Percentiles rank a stretch among this genome's conserved stretches.
Evolutionary conservation across 2,888 invertebrate species (phyloP).

Genomic region (Sceliomorpha sp.): DNA sequence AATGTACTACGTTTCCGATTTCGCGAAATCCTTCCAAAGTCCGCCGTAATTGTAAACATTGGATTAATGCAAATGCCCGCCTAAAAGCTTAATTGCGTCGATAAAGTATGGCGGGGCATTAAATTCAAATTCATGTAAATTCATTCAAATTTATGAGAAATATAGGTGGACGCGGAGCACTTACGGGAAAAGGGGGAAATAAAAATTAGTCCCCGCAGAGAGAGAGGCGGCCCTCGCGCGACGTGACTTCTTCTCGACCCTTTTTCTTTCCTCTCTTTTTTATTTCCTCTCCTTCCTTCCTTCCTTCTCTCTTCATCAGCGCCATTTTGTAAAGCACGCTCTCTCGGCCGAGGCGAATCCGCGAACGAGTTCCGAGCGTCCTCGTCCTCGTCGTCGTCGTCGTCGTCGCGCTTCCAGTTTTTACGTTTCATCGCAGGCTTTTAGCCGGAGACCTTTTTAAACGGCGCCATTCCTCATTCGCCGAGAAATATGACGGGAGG

Average conservation of each 20-base stretch:
- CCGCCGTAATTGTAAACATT: slow-evolving; percentile 80
- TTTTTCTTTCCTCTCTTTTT: slow-evolving; percentile 26
- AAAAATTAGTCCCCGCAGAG: slow-evolving; percentile 79
- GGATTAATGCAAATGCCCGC: slow-evolving; percentile 81
- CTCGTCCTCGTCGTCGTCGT: too few species aligned
- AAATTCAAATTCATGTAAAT: slow-evolving; percentile 81
- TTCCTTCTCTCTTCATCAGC: slow-evolving; percentile 51
- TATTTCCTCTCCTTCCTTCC: slow-evolving; percentile 41
- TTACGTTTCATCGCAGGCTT: slow-evolving; percentile 45
- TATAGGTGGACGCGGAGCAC: slow-evolving; percentile 80
- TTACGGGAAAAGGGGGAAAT: slow-evolving; percentile 78
- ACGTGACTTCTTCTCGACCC: slow-evolving; percentile 68
- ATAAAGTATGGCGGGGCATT: slow-evolving; percentile 80
- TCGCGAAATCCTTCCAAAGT: slow-evolving; percentile 55
- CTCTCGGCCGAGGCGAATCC: slow-evolving; percentile 58
- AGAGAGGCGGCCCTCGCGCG: slow-evolving; percentile 68
- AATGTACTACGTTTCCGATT: slow-evolving; percentile 42
- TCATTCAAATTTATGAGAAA: slow-evolving; percentile 81
- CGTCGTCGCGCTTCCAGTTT: slow-evolving; percentile 55
- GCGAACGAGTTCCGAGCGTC: slow-evolving; percentile 57
- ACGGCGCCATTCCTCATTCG: slow-evolving; percentile 35
- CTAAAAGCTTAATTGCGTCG: slow-evolving; percentile 81
- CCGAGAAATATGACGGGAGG: slow-evolving; percentile 18
- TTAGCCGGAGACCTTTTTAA: slow-evolving; percentile 37
- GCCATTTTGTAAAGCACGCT: slow-evolving; percentile 65